Conservation (phyloP, 2,888 invertebrate species). For the Himalopsyche japonica region DNA sequence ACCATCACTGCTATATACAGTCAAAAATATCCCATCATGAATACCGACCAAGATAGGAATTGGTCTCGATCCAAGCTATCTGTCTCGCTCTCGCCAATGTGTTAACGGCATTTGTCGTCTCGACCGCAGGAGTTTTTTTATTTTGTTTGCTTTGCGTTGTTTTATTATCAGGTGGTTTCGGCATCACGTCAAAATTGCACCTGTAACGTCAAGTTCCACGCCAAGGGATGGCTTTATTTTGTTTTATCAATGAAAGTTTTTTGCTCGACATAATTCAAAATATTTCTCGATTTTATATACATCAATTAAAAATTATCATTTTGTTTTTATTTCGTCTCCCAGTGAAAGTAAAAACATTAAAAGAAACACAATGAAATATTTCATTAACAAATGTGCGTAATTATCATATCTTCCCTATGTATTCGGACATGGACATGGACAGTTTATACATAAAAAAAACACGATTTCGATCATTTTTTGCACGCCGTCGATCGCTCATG, state of each 20-base stretch:
- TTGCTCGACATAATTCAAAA: not conserved
- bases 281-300: no score
- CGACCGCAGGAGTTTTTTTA: conserved; percentile 12
- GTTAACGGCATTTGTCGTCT: conserved; percentile 6
- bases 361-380: no score
- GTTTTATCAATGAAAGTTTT: not conserved
- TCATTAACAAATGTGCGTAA: no score
- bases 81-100: not conserved
- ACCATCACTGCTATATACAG: not conserved
- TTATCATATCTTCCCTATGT: no score
- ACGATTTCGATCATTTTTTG: no score
- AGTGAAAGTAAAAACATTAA: no score
- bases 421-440: no score
- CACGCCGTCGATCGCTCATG: no score
- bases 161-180: conserved; percentile 40
- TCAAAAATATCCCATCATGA: not conserved
- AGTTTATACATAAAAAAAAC: no score
- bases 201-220: conserved; percentile 33
- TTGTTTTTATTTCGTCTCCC: no score
- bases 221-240: conserved; percentile 17
- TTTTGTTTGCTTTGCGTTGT: conserved; percentile 38
- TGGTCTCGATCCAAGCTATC: not conserved
- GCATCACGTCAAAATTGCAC: conserved; percentile 41
- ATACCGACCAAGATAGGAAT: not conserved
- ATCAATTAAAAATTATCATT: not conserved